Evolutionary conservation across 2,113 vertebrate genomes (phyloP), one percentile per base, ranked within the genome.

Genomic region (Lichenostomus cassidix): DNA sequence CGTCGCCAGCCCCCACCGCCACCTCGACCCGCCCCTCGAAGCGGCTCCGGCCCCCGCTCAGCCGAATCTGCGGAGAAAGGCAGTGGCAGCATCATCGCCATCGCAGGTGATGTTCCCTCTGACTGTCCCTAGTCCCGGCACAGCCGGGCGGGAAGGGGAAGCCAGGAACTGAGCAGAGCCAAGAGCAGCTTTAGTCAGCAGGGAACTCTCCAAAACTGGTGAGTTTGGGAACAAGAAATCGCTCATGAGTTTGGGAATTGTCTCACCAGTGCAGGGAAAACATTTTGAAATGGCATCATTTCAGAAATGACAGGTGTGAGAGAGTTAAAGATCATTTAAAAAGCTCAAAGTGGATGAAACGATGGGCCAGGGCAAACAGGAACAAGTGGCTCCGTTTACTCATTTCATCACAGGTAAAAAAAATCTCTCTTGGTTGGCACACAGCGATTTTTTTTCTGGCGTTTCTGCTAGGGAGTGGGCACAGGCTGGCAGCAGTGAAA

Each of bases 11-110:
- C 47, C 96, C 95, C 69, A 96, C 86, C 33, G 98, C 97, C 89
- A 99, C 98, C 97, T 99, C 99, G 58, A 99, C 97, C n/a, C 99
- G 98, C 71, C 99, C 99, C 97, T 99, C 99, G 35, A 98, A 98
- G 83, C 97, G 98, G 76, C 98, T 98, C 68, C 99, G 98, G 78
- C 99, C 99, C 70, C 99, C 99, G 7, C 98, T 98, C 96, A 99
- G 97, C 83, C 98, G 98, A 96, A 99, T 98, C 99, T 99, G 99
- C 91, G 47, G 97, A 97, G 90, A 97, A 19, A 96, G 53, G 89
- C 85, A 22, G 73, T 19, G 64, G 52, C 87, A 92, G 92, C 63
- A 11, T 15, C 82, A 35, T 27, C 41, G 1, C 29, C 74, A 6
- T 11, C 21, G 2, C 23, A 13, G 37, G 37, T 0, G 62, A 75